These are phyloP conservation scores for Torymus texanus DNA, from an alignment of 2,888 invertebrate genomes.

Conservation along the genomic window DNA sequence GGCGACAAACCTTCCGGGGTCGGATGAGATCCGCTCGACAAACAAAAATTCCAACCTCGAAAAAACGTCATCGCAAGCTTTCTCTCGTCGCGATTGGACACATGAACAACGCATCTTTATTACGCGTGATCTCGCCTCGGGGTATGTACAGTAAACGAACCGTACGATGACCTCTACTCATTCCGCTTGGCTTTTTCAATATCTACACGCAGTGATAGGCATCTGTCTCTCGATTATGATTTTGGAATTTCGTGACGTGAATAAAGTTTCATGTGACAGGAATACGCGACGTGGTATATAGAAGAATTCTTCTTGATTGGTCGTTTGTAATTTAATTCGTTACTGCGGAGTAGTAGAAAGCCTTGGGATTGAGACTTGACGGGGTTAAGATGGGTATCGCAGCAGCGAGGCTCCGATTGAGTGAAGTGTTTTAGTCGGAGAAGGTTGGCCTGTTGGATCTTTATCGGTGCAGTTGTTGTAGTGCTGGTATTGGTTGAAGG, in stretches of 20 bases:
- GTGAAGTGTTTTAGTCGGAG: too few relatives aligned
- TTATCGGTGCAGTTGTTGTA: too few relatives aligned
- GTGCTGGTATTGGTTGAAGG: too few relatives aligned
- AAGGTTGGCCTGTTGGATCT: too few relatives aligned
- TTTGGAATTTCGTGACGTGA: constrained; percentile 11
- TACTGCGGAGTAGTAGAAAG: background rate
- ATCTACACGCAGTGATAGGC: background rate
- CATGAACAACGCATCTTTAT: background rate
- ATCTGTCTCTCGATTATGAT: background rate
- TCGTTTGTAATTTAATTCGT: constrained; percentile 11
- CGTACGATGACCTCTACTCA: background rate
- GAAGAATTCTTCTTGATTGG: constrained; percentile 13
- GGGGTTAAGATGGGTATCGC: too few relatives aligned
- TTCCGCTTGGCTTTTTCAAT: background rate
- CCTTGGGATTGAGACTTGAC: too few relatives aligned
- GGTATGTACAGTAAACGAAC: background rate
- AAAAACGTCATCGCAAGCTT: too few relatives aligned
- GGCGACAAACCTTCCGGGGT: too few relatives aligned
- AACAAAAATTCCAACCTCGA: too few relatives aligned
- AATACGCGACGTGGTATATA: background rate
- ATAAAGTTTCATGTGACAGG: constrained; percentile 20
- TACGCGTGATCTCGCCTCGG: constrained; percentile 4
- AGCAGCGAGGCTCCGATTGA: too few relatives aligned
- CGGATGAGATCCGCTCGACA: too few relatives aligned
- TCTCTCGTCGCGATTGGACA: too few relatives aligned